These are phyloP conservation scores for Meleagris gallopavo DNA, from an alignment of 2,113 vertebrate genomes.

Conservation along the genomic window DNA sequence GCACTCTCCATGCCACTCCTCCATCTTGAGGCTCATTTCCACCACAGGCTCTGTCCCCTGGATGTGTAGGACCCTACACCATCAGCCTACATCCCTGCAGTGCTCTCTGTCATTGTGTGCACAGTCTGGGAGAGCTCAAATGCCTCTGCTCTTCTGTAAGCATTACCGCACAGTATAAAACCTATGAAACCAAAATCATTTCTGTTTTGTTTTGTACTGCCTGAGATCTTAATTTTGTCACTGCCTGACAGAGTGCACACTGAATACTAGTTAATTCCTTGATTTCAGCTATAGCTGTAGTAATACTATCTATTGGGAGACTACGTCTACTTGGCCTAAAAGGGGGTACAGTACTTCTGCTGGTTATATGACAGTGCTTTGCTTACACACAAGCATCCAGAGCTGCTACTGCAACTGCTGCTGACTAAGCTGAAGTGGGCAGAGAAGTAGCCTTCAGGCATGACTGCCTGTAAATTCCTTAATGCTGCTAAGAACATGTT, in stretches of 20 bases:
- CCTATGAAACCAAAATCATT: background rate
- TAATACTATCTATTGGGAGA: background rate
- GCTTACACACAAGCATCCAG: background rate
- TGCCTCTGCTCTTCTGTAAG: background rate
- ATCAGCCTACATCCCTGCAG: accelerated
- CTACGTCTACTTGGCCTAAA: background rate
- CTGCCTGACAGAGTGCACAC: background rate
- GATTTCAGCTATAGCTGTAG: background rate
- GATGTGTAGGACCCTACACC: background rate
- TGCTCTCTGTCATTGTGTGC: background rate
- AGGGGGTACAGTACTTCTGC: background rate
- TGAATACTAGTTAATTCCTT: background rate
- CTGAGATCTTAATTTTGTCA: background rate
- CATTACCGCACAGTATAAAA: background rate
- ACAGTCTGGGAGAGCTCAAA: background rate
- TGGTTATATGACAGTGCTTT: background rate
- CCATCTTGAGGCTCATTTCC: background rate
- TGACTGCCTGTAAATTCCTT: slow-evolving; percentile 42
- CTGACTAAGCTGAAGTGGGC: slow-evolving; percentile 37
- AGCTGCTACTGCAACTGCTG: slow-evolving; percentile 17
- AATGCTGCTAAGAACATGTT: slow-evolving; percentile 34
- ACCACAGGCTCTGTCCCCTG: background rate
- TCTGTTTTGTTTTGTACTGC: background rate
- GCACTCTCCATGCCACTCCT: background rate
- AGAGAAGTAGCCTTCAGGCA: slow-evolving; percentile 34